Evolutionary conservation across 2,888 invertebrate species (phyloP).

Genomic region (Tinea pellionella): DNA sequence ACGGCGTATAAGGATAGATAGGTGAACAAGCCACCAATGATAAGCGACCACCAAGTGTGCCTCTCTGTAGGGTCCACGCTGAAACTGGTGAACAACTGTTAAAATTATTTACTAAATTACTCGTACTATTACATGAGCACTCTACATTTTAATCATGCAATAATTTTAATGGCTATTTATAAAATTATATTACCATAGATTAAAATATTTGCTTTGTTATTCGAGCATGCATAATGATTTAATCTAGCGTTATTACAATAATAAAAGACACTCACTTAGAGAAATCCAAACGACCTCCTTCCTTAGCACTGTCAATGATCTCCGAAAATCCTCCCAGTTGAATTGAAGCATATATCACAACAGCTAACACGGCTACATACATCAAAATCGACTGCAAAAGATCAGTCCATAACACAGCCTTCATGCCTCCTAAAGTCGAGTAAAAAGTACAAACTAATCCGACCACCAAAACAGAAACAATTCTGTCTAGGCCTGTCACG

Average conservation of each 20-base stretch:
- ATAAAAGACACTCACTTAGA: slow-evolving; percentile 63
- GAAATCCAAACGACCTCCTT: slow-evolving; percentile 78
- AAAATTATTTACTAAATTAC: not conserved
- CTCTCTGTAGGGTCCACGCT: slow-evolving; percentile 83
- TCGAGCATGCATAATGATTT: not conserved
- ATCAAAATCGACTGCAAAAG: slow-evolving; percentile 86
- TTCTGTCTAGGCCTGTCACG: slow-evolving; percentile 81
- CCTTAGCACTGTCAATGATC: slow-evolving; percentile 78
- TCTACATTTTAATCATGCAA: not conserved
- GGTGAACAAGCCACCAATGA: slow-evolving; percentile 84
- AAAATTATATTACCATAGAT: not conserved
- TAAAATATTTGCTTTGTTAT: not conserved
- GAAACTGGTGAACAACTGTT: slow-evolving; percentile 63
- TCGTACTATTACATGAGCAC: not conserved
- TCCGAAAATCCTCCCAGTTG: slow-evolving; percentile 76
- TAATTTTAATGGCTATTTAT: not conserved
- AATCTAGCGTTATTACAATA: not conserved
- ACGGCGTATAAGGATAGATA: slow-evolving; percentile 87
- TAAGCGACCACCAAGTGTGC: slow-evolving; percentile 85
- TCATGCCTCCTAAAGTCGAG: slow-evolving; percentile 90
- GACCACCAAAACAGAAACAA: slow-evolving; percentile 78
- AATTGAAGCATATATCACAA: slow-evolving; percentile 79
- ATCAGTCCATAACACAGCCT: slow-evolving; percentile 89
- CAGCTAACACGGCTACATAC: slow-evolving; percentile 84
- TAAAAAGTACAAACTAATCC: slow-evolving; percentile 88